Evolutionary conservation across 2,888 invertebrate genomes (phyloP).

Genomic region (Platynereis dumerilii): DNA sequence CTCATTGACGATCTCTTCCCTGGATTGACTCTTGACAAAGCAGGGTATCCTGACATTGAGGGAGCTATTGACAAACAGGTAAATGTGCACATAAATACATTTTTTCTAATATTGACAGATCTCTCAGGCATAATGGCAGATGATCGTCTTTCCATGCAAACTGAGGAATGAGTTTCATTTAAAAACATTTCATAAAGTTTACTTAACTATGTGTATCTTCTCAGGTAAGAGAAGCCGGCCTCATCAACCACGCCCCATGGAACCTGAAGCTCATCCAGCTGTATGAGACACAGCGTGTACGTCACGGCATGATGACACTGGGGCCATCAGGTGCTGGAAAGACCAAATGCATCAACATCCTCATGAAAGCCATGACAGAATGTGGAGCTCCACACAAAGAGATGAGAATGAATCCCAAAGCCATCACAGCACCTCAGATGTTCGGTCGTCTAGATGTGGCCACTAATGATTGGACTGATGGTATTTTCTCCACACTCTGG

Average conservation of each 20-base stretch:
- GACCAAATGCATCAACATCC: conserved; percentile 82
- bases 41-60: conserved; percentile 84
- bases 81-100: too few species aligned
- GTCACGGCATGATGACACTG: conserved; percentile 65
- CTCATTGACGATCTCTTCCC: conserved; percentile 95
- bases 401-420: conserved; percentile 98
- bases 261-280: conserved; percentile 90
- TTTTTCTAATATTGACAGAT: too few species aligned
- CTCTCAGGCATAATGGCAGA: too few species aligned
- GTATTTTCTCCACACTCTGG: conserved; percentile 96
- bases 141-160: too few species aligned
- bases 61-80: conserved; percentile 83
- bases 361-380: conserved; percentile 74
- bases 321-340: conserved; percentile 72
- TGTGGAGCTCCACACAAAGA: conserved; percentile 87
- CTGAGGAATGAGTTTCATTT: too few species aligned
- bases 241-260: conserved; percentile 95
- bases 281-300: conserved; percentile 64
- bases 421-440: conserved; percentile 97
- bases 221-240: conserved; percentile 66
- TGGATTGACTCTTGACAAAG: conserved; percentile 91
- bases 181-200: too few species aligned
- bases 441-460: conserved; percentile 95
- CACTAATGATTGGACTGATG: conserved; percentile 98
- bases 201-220: too few species aligned